phyloP scores from a whole-genome alignment of 2,797 vertebrate species.

The Sus cebifrons region DNA sequence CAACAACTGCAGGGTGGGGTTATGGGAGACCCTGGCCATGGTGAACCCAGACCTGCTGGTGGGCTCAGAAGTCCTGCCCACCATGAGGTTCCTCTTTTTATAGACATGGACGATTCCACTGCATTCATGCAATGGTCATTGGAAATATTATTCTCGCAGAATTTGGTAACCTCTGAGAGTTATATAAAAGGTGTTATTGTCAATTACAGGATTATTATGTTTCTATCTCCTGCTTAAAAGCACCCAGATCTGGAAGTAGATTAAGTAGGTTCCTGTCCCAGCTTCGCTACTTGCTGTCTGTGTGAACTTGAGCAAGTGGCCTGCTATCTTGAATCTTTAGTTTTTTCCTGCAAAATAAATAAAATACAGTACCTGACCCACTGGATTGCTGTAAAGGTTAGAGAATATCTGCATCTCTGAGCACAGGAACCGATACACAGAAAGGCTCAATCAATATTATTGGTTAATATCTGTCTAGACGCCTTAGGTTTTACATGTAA shows the following conservation, averaged over 20 bases:
- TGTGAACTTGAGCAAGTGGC: background rate
- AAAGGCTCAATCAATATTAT: background rate
- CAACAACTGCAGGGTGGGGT: no score
- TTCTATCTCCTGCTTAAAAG: background rate
- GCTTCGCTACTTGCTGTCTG: background rate
- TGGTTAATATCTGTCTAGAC: background rate
- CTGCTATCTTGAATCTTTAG: background rate
- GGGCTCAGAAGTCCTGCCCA: background rate
- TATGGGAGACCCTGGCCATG: background rate
- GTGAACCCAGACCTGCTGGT: background rate
- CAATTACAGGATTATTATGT: background rate
- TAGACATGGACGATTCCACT: background rate
- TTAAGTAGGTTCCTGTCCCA: background rate
- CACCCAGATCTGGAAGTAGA: background rate
- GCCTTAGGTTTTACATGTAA: background rate
- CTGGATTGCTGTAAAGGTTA: background rate
- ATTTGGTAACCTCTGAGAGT: background rate
- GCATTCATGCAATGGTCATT: background rate
- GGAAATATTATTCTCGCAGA: conserved; percentile 22
- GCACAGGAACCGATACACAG: background rate
- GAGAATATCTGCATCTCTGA: background rate
- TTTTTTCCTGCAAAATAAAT: background rate
- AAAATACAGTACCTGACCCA: background rate
- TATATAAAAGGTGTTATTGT: background rate
- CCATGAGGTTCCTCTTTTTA: background rate